Evolutionary conservation across 2,888 invertebrate genomes (phyloP), one percentile per base, ranked within the genome.

Genomic region (Papilio gigon): DNA sequence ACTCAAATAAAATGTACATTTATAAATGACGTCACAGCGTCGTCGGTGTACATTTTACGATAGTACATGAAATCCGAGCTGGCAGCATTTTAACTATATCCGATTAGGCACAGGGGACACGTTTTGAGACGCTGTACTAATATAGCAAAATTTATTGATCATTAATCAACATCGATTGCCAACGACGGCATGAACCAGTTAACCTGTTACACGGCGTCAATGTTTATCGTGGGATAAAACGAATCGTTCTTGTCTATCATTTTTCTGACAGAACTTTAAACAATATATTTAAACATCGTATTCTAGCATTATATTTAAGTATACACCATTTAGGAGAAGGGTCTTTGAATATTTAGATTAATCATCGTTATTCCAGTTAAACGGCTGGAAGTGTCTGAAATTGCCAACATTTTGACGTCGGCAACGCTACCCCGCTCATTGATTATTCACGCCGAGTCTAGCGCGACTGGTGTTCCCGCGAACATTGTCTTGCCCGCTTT

Each of bases 341-440:
- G 33, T 63, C 37, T 30, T 63, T 50, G 50, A 50, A 63, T 63
- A 50, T 50, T 63, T 50, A 63, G 50, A 53, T 63, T 63, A 50
- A 63, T 63, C 63, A 53, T 63, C 35, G 50, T 63, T 50, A 63
- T 47, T 22, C 17, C 33, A 33, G 50, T 50, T 63, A 63, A 63
- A 63, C 50, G 33, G 35, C 20, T 33, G 50, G 35, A 63, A 63
- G 35, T 50, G 63, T 63, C 63, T 63, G 35, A 63, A 63, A 35
- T 63, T 25, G 50, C 63, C 35, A 35, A 37, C 50, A 63, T 63
- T 62, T 63, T 63, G 63, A 30, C 50, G 63, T n/a, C 25, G 63
- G 30, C 44, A 63, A 63, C 33, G 63, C 5, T 33, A 47, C 20
- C 40, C 44, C 17, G 25, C 63, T 33, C 50, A 47, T 63, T 63